A percentile compares a stretch with the other conserved stretches of the same genome.
Conservation (phyloP, 1,140 invertebrate species). For the Melipona quadrifasciata region DNA sequence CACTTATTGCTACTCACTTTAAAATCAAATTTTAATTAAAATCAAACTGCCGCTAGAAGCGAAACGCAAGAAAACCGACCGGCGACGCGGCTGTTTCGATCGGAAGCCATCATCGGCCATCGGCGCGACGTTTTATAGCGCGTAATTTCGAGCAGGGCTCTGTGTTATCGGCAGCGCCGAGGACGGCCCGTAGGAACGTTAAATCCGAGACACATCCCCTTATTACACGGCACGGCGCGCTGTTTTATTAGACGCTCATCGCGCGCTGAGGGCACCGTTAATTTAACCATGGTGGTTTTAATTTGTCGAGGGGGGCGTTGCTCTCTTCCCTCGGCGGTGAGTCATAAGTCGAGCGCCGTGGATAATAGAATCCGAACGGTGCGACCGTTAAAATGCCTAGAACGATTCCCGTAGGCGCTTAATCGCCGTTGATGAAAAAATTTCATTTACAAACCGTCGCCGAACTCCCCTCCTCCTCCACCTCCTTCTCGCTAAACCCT, state of each 20-base stretch:
- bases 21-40: background rate
- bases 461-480: background rate
- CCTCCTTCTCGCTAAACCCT: too few relatives aligned
- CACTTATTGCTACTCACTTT: too few relatives aligned
- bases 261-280: conserved; percentile 54
- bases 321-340: conserved; percentile 28
- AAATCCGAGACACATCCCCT: conserved; percentile 55
- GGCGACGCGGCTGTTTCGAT: conserved; percentile 24
- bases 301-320: conserved; percentile 50
- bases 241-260: conserved; percentile 63
- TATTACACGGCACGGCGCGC: conserved; percentile 49
- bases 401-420: conserved; percentile 42
- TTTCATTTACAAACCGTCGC: conserved; percentile 54
- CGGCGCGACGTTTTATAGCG: conserved; percentile 25
- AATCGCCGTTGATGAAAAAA: conserved; percentile 46
- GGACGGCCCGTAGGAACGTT: conserved; percentile 49
- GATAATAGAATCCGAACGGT: conserved; percentile 62
- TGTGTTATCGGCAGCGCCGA: conserved; percentile 22
- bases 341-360: conserved; percentile 54
- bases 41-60: background rate
- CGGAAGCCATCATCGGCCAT: conserved; percentile 7
- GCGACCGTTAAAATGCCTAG: conserved; percentile 57
- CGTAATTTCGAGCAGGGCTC: conserved; percentile 32
- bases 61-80: background rate
- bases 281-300: conserved; percentile 70